phyloP scores from a whole-genome alignment of 2,888 invertebrate genomes.

The Matsumyia berberina region DNA sequence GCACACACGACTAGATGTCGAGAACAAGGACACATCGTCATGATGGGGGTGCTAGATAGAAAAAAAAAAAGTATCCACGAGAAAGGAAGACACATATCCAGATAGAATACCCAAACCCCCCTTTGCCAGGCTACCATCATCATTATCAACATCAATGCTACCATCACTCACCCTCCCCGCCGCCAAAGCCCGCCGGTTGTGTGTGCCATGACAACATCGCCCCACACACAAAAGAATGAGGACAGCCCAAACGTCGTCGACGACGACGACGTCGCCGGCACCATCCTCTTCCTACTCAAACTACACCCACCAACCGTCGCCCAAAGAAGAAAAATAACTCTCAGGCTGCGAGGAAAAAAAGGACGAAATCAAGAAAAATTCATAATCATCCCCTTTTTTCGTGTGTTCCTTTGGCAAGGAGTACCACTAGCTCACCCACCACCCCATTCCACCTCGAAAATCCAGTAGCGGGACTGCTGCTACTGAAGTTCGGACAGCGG shows the following conservation, averaged over 20 bases:
- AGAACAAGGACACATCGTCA: conserved; percentile 73
- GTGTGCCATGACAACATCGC: conserved; percentile 67
- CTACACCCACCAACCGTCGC: conserved; percentile 20
- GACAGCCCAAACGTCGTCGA: conserved; percentile 75
- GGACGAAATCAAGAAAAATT: conserved; percentile 70
- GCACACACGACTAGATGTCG: conserved; percentile 70
- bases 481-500: conserved; percentile 74
- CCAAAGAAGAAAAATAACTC: conserved; percentile 67
- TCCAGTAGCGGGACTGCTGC: conserved; percentile 25
- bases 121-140: conserved; percentile 53
- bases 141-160: conserved; percentile 70
- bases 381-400: conserved; percentile 74
- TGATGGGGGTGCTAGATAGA: conserved; percentile 56
- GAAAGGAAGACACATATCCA: conserved; percentile 61
- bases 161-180: conserved; percentile 52
- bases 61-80: conserved; percentile 43
- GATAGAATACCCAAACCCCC: conserved; percentile 36
- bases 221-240: conserved; percentile 55
- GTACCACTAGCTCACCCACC: conserved; percentile 39
- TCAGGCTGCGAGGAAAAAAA: conserved; percentile 54
- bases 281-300: conserved; percentile 34
- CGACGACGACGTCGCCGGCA: conserved; percentile 63
- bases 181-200: conserved; percentile 59
- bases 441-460: conserved; percentile 3
- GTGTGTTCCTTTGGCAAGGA: conserved; percentile 60